Percentiles rank a stretch among this genome's conserved stretches.
phyloP scores from a whole-genome alignment of 1,140 invertebrate genomes.

The Dendroctonus valens region DNA sequence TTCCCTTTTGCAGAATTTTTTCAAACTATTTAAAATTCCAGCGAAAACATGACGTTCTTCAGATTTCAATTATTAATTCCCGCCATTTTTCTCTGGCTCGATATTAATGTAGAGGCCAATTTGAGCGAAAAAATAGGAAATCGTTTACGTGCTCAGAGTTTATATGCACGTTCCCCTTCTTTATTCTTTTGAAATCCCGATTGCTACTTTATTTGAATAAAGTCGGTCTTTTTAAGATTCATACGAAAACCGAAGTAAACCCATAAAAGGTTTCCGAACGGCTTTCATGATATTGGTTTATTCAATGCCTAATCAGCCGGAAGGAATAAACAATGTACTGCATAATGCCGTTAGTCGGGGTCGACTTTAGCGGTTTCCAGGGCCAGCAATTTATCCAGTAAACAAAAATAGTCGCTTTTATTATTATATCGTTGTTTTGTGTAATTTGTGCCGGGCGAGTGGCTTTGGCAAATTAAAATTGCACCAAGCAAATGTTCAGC shows the following conservation, averaged over 20 bases:
- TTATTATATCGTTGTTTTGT: neutral
- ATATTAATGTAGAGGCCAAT: neutral
- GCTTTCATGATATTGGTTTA: conserved; percentile 17
- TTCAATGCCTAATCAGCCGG: conserved; percentile 21
- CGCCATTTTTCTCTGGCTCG: neutral
- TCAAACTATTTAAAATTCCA: too few species aligned
- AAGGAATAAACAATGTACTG: conserved; percentile 20
- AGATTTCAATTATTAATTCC: neutral
- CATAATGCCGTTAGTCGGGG: conserved; percentile 10
- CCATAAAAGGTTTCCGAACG: conserved; percentile 19
- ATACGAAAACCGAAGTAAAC: conserved; percentile 4
- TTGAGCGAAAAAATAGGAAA: neutral
- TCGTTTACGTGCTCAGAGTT: conserved; percentile 4
- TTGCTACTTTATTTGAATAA: conserved; percentile 20
- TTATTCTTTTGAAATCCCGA: neutral
- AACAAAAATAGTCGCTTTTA: neutral
- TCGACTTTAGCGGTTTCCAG: conserved; percentile 1
- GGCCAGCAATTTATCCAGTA: neutral
- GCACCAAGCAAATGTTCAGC: too few species aligned
- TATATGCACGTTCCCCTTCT: conserved; percentile 8
- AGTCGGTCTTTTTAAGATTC: conserved; percentile 13
- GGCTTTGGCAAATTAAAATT: too few species aligned
- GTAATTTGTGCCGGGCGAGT: too few species aligned
- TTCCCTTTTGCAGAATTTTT: too few species aligned
- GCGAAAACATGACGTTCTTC: too few species aligned